These are phyloP conservation scores for Diaperis boleti DNA, from an alignment of 2,888 invertebrate species.

Conservation along the genomic window DNA sequence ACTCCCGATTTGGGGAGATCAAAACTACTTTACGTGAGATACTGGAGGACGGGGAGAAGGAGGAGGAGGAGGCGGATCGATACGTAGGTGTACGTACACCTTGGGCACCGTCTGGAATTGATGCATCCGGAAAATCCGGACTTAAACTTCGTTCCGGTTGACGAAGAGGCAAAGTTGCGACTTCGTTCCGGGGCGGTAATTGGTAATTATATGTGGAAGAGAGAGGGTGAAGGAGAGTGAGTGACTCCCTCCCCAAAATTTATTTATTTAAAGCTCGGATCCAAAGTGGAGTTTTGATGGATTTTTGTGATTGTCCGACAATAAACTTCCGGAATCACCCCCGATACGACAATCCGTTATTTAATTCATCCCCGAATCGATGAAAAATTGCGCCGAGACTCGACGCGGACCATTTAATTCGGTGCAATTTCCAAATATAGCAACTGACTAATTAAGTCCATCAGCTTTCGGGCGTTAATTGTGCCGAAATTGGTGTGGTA, in stretches of 20 bases:
- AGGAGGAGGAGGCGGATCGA: background rate
- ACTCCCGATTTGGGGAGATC: background rate
- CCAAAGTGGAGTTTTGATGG: constrained; percentile 14
- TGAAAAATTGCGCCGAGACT: background rate
- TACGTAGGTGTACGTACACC: background rate
- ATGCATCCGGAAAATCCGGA: constrained; percentile 1
- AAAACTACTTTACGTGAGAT: background rate
- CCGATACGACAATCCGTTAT: constrained; percentile 22
- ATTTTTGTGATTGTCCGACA: constrained; percentile 8
- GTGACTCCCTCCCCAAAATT: background rate
- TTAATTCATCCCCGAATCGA: background rate
- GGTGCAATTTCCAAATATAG: background rate
- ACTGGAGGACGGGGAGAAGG: background rate
- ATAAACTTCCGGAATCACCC: constrained; percentile 21
- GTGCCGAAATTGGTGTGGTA: no score
- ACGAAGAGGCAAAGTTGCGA: constrained; percentile 3
- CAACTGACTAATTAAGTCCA: background rate
- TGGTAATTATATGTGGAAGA: no score
- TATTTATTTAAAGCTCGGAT: no score
- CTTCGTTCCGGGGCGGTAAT: constrained; percentile 1
- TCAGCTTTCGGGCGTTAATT: no score
- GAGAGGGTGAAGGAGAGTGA: no score
- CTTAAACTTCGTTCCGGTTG: background rate
- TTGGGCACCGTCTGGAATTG: constrained; percentile 1
- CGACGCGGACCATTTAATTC: background rate